Evolutionary conservation across 2,888 invertebrate genomes (phyloP).

Genomic region (Helleia helle): DNA sequence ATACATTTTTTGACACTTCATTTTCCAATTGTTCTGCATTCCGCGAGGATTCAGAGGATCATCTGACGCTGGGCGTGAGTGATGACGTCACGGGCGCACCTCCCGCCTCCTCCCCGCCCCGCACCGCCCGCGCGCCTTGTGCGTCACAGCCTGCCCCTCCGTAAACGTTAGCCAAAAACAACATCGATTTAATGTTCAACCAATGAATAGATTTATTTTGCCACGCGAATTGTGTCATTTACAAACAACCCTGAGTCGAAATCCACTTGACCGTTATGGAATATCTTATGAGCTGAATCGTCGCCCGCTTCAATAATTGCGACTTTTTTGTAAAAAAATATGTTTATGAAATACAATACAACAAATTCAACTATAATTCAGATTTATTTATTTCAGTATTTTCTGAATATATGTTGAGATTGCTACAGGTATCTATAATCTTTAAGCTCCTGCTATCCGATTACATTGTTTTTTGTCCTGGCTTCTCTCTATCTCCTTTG

Average conservation of each 20-base stretch:
- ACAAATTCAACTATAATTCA: too few species aligned
- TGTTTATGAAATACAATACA: too few species aligned
- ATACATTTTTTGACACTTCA: not conserved
- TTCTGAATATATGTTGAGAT: too few species aligned
- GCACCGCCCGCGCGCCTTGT: conserved; percentile 35
- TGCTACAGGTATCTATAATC: too few species aligned
- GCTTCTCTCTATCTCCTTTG: too few species aligned
- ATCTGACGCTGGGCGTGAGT: conserved; percentile 16
- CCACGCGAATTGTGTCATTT: conserved; percentile 7
- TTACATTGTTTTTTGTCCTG: too few species aligned
- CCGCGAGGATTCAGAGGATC: conserved; percentile 15
- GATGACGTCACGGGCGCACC: conserved; percentile 53
- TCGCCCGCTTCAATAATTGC: too few species aligned
- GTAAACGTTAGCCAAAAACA: conserved; percentile 54
- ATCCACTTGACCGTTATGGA: conserved; percentile 1
- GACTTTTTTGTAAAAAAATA: too few species aligned
- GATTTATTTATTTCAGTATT: too few species aligned
- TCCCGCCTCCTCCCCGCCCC: conserved; percentile 10
- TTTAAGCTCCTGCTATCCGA: too few species aligned
- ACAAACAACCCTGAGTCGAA: not conserved
- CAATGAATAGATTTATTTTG: conserved; percentile 23
- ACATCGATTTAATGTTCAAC: conserved; percentile 35
- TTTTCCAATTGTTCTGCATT: conserved; percentile 2
- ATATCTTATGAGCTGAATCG: too few species aligned
- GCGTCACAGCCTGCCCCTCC: conserved; percentile 31